Evolutionary conservation across 1,140 invertebrate species (phyloP).

Genomic region (Pogonomyrmex barbatus): DNA sequence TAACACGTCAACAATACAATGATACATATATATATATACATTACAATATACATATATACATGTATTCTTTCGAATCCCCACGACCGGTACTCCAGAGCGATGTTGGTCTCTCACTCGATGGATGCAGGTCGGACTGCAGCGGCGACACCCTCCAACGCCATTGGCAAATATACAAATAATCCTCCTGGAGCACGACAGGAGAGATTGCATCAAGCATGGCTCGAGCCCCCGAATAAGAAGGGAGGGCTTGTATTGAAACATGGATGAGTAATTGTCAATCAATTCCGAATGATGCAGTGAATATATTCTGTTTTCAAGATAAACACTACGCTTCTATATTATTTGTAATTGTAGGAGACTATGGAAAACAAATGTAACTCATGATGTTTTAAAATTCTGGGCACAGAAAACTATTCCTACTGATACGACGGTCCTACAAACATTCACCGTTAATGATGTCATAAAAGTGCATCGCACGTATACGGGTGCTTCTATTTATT

Average conservation of each 20-base stretch:
- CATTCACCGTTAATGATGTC: slow-evolving; percentile 68
- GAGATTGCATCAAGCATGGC: too few relatives aligned
- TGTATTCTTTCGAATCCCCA: too few relatives aligned
- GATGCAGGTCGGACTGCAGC: too few relatives aligned
- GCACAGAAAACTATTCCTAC: slow-evolving; percentile 65
- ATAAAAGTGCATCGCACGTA: slow-evolving; percentile 75
- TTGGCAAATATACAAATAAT: too few relatives aligned
- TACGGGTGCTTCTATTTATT: slow-evolving; percentile 69
- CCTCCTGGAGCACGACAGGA: too few relatives aligned
- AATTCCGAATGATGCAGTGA: neutral
- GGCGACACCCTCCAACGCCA: too few relatives aligned
- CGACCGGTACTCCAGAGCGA: too few relatives aligned
- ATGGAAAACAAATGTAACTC: slow-evolving; percentile 68
- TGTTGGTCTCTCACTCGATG: too few relatives aligned
- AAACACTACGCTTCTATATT: slow-evolving; percentile 9
- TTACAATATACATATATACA: too few relatives aligned
- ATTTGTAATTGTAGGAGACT: neutral
- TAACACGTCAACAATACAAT: too few relatives aligned
- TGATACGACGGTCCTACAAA: slow-evolving; percentile 67
- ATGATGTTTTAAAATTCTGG: slow-evolving; percentile 67
- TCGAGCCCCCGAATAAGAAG: too few relatives aligned
- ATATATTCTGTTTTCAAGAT: neutral
- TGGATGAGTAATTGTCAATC: neutral
- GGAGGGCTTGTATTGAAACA: neutral
- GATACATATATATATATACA: too few relatives aligned